Evolutionary conservation across 2,113 vertebrate species (phyloP).

Genomic region (Nothoprocta pentlandii): DNA sequence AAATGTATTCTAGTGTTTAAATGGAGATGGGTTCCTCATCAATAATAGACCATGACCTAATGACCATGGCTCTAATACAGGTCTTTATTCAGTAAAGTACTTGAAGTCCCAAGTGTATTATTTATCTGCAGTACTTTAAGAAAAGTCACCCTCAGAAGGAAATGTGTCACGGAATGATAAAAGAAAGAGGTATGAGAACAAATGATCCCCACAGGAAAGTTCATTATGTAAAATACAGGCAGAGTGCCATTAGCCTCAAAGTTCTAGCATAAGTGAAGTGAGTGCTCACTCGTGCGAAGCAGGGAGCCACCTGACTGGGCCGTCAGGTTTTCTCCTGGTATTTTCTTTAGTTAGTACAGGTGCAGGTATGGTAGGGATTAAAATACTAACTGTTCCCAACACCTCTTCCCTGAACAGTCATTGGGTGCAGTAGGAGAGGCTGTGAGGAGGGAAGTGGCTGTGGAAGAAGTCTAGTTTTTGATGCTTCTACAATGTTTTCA

Average conservation of each 20-base stretch:
- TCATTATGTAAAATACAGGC: background rate
- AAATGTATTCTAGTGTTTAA: background rate
- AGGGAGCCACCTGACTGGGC: no score
- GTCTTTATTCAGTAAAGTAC: background rate
- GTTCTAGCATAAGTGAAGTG: constrained; percentile 39
- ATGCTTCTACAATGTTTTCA: rapidly evolving
- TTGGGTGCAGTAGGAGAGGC: no score
- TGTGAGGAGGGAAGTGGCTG: no score
- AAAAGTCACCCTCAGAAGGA: background rate
- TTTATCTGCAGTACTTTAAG: background rate
- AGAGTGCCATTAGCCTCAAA: background rate
- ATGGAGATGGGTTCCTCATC: background rate
- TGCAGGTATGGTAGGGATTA: background rate
- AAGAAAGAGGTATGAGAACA: background rate
- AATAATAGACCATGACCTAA: background rate
- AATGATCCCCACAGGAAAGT: background rate
- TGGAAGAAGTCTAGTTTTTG: background rate
- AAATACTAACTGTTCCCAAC: background rate
- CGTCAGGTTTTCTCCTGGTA: background rate
- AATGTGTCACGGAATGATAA: background rate
- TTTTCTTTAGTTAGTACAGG: no score
- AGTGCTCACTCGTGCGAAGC: constrained; percentile 57
- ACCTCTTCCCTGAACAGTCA: background rate
- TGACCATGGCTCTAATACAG: background rate
- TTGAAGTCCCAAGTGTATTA: background rate